Evolutionary conservation across 2,888 invertebrate genomes (phyloP).

Genomic region (Geotrupes spiniger): DNA sequence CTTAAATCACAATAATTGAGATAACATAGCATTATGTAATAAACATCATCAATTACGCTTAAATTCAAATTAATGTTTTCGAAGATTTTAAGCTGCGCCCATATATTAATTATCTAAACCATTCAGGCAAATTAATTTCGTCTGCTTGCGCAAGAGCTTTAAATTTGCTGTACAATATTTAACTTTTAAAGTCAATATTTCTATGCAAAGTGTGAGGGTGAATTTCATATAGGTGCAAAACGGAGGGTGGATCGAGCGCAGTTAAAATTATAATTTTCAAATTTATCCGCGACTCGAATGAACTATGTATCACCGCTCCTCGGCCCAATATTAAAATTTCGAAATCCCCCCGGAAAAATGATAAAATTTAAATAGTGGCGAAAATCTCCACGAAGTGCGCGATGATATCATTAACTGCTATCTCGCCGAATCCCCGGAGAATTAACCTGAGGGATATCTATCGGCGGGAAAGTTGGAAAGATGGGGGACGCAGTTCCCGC

Average conservation of each 20-base stretch:
- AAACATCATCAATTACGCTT: no score
- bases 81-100: no score
- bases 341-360: slow-evolving; percentile 22
- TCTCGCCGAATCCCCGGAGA: slow-evolving; percentile 37
- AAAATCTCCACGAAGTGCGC: slow-evolving; percentile 38
- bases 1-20: no score
- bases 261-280: slow-evolving; percentile 16
- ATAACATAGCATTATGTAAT: no score
- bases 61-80: no score
- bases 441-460: slow-evolving; percentile 34
- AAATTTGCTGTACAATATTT: no score
- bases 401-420: slow-evolving; percentile 41
- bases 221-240: background rate
- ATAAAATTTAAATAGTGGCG: slow-evolving; percentile 39
- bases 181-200: no score
- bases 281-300: slow-evolving; percentile 8
- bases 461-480: slow-evolving; percentile 9
- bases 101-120: no score
- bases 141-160: no score
- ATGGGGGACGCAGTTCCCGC: slow-evolving; percentile 17
- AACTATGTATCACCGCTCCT: slow-evolving; percentile 13
- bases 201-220: no score
- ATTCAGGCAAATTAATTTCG: no score
- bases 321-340: slow-evolving; percentile 26
- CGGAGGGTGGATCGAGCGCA: slow-evolving; percentile 1